Percentiles rank a stretch among this genome's conserved stretches.
Conservation (phyloP, 2,888 invertebrate genomes). For the Athalia cordata region DNA sequence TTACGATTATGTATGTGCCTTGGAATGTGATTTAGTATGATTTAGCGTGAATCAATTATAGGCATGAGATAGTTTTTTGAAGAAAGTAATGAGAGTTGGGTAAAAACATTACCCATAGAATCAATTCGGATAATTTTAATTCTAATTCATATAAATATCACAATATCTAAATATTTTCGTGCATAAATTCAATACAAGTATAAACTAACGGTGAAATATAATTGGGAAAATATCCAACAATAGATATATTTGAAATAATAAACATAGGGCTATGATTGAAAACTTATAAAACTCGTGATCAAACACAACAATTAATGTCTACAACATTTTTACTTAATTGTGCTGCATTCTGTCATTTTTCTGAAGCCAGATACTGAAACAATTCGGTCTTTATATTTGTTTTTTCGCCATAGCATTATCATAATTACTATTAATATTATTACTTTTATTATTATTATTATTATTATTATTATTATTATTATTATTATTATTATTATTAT, state of each 20-base stretch:
- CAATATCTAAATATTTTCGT: conserved; percentile 29
- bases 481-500: conserved; percentile 17
- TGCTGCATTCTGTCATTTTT: too few relatives aligned
- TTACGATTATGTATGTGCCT: too few relatives aligned
- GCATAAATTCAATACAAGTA: not conserved
- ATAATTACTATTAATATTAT: not conserved
- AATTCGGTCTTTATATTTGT: not conserved
- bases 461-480: not conserved
- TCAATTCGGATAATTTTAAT: conserved; percentile 21
- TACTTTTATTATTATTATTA: not conserved
- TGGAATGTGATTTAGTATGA: too few relatives aligned
- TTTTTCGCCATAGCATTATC: not conserved
- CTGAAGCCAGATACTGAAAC: too few relatives aligned
- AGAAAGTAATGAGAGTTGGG: too few relatives aligned
- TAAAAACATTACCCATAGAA: conserved; percentile 6
- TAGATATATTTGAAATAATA: not conserved
- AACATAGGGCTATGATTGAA: too few relatives aligned
- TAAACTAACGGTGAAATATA: not conserved
- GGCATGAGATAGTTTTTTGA: too few relatives aligned
- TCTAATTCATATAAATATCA: conserved; percentile 41
- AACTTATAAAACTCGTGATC: too few relatives aligned
- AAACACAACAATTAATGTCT: too few relatives aligned
- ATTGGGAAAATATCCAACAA: not conserved
- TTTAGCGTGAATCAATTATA: too few relatives aligned
- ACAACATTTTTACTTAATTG: too few relatives aligned